Evolutionary conservation across 1,140 invertebrate genomes (phyloP), one percentile per base, ranked within the genome.

Genomic region (Drosophila lini): DNA sequence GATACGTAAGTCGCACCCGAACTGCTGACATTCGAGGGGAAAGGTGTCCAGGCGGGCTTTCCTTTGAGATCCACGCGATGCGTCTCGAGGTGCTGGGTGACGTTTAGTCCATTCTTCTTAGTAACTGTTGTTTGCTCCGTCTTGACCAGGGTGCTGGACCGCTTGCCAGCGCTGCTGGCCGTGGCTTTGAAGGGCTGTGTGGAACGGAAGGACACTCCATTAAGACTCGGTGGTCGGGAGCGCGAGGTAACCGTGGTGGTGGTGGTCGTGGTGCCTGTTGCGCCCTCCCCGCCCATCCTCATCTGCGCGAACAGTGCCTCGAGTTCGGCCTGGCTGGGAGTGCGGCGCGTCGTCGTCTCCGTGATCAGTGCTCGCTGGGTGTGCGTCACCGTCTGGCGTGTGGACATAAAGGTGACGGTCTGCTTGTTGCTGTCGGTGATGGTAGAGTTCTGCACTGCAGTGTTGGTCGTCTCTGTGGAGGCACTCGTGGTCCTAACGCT

Each of bases 321-420:
- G 45, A 91, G 19, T 53, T 91, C 90, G 32, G 80, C 77, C 22
- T 69, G 44, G 7, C 60, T 91, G 7, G 90, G 90, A 13, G 90
- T 91, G 13, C 77, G 75, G 3, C 90, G 83, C 32, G 77, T 82
- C 38, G 55, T 71, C 16, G 75, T 83, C 60, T 91, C 90, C n/a
- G 84, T 91, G 19, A 91, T 61, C 7, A 53, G 50, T 0, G 90
- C 90, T 34, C 69, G 45, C 61, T 91, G 86, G 0, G 74, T 81
- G 78, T 85, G 88, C 71, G 90, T 91, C 79, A 91, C 90, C 57
- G 90, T 91, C 48, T 89, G 83, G 25, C 78, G 73, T 41, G 88
- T 90, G 22, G 86, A 77, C 22, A 65, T 44, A 34, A 79, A 91
- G 15, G 81, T 91, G 2, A 91, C 67, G 7, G 78, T 91, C 7